Evolutionary conservation across 2,113 vertebrate genomes (phyloP).

Genomic region (Catharus fuscescens): DNA sequence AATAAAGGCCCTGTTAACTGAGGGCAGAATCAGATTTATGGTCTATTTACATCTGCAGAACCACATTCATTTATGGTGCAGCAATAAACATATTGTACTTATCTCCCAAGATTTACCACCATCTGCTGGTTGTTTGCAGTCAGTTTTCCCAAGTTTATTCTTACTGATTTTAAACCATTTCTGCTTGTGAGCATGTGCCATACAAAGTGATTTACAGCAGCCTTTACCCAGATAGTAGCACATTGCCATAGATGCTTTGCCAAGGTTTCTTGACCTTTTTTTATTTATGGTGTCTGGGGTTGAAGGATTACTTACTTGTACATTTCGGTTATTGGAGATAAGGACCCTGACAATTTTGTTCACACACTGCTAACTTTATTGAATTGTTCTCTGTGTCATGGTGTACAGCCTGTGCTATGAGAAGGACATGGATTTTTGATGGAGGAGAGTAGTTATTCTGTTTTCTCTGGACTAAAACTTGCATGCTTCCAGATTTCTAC

Average conservation of each 20-base stretch:
- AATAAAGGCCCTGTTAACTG: background rate
- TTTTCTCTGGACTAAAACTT: background rate
- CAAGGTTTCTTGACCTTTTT: constrained; percentile 19
- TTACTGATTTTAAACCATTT: background rate
- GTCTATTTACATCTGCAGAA: background rate
- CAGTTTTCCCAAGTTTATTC: background rate
- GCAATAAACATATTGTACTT: background rate
- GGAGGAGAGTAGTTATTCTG: background rate
- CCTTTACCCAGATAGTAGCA: background rate
- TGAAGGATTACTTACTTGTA: constrained; percentile 5
- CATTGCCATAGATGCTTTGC: background rate
- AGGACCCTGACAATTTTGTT: background rate
- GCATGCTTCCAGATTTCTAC: background rate
- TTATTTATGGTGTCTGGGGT: background rate
- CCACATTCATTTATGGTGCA: background rate
- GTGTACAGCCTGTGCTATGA: background rate
- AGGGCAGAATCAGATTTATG: background rate
- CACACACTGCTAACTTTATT: constrained; percentile 27
- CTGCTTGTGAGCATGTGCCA: background rate
- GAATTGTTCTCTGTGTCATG: background rate
- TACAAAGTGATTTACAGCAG: constrained; percentile 28
- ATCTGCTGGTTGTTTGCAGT: background rate
- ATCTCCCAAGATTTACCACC: background rate
- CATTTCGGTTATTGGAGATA: constrained; percentile 29
- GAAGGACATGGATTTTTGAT: background rate